These are phyloP conservation scores for Pterocles gutturalis DNA, from an alignment of 2,113 vertebrate genomes.

Conservation along the genomic window DNA sequence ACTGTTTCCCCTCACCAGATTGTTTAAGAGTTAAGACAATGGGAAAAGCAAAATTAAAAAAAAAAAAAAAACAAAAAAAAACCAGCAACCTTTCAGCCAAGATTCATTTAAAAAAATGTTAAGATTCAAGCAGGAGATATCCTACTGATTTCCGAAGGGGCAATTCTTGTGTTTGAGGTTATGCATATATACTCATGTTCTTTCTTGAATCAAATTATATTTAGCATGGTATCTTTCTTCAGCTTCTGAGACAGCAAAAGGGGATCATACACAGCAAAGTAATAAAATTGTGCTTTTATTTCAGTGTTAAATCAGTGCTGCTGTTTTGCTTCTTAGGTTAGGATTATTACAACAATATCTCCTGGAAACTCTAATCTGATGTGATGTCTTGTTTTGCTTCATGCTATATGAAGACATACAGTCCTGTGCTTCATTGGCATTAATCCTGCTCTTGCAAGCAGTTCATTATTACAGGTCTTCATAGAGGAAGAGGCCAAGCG, in stretches of 20 bases:
- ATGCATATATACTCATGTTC: neutral
- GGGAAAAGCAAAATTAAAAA: neutral
- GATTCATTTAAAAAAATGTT: neutral
- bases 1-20: neutral
- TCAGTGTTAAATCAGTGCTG: neutral
- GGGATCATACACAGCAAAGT: neutral
- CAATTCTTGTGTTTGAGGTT: neutral
- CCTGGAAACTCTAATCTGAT: neutral
- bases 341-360: neutral
- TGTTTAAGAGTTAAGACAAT: neutral
- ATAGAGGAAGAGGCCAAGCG: neutral
- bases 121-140: neutral
- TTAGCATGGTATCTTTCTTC: conserved; percentile 7
- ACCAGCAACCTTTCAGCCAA: neutral
- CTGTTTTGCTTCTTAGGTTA: neutral
- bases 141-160: neutral
- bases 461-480: neutral
- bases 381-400: conserved; percentile 23
- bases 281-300: neutral
- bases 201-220: neutral
- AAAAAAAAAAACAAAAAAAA: neutral
- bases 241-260: neutral
- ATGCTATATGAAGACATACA: neutral
- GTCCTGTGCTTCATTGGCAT: neutral
- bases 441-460: neutral